Percentiles rank a stretch among this genome's conserved stretches.
These are phyloP conservation scores for Amphilophus citrinellus DNA, from an alignment of 2,113 vertebrate genomes.

Conservation along the genomic window DNA sequence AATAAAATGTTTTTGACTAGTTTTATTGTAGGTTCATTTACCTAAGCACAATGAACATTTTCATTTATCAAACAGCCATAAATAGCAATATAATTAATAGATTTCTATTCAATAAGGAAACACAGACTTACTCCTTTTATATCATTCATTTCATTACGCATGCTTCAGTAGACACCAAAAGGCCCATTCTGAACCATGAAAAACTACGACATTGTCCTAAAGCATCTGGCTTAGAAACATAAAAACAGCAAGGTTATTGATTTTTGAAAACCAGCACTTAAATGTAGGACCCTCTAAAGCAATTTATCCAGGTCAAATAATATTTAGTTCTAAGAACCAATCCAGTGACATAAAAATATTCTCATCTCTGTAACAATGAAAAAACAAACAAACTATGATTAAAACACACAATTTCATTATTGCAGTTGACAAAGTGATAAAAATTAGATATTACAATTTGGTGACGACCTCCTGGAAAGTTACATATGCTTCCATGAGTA, in stretches of 20 bases:
- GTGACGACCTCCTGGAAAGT: background rate
- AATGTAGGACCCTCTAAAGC: background rate
- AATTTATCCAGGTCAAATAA: background rate
- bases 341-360: background rate
- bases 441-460: background rate
- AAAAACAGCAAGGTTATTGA: background rate
- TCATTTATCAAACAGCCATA: background rate
- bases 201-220: background rate
- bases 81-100: background rate
- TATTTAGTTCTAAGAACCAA: background rate
- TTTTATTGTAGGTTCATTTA: background rate
- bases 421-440: background rate
- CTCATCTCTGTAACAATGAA: background rate
- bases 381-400: background rate
- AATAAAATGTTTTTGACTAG: background rate
- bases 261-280: background rate
- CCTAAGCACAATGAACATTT: background rate
- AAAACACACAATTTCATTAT: background rate
- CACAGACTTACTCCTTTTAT: background rate
- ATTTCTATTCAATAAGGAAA: background rate
- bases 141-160: background rate
- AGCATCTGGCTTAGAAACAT: background rate
- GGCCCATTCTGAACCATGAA: background rate
- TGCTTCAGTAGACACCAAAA: accelerated
- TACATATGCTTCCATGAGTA: background rate